Base-by-base conservation (phyloP, 2,113 vertebrate genomes). In the Tautogolabrus adspersus region DNA sequence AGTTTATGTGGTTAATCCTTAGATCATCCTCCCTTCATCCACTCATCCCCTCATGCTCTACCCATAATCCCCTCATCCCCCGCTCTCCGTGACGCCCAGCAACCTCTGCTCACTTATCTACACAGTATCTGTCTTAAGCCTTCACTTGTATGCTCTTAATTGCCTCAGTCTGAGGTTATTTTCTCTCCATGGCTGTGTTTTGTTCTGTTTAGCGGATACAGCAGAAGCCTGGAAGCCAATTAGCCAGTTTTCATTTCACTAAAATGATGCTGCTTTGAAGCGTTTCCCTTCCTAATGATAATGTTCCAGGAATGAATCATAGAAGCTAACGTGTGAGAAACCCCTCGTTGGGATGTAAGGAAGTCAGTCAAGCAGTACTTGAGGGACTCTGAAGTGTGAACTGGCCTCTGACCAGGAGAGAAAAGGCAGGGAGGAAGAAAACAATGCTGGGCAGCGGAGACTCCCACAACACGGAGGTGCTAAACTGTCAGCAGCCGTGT, bases 1-100 rank as follows among this genome's bases (percentile, higher is more conserved):
- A 90, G 90, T 92, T 88, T 85, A 79, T 85, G 89, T 88, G 87
- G 91, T 88, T 94, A 94, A 95, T 94, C 94, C 92, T 83, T 73
- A 75, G 84, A 91, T 94, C 89, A 92, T 93, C 93, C 92, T 60
- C 58, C 30, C 58, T 89, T 92, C 87, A 93, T 91, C 91, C 88
- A 85, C 88, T 91, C 91, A 93, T 91, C 91, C 91, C 81, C 91
- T 85, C 83, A 81, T 80, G 88, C 87, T 90, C 80, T 77, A 40
- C 72, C 83, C 87, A 23, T 94, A 94, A 95, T 95, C 93, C 87
- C 86, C 72, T 88, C 87, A 90, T 91, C 83, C 85, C 74, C 89
- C 65, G 26, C 83, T 86, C 87, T 77, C 81, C 10, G 34, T 59
- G 87, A 87, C 85, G 86, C 85, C 79, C 70, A 40, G 42, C 82